Percentiles rank a stretch among this genome's conserved stretches.
These are phyloP conservation scores for Potorous gilbertii DNA, from an alignment of 2,797 vertebrate genomes.

Conservation along the genomic window DNA sequence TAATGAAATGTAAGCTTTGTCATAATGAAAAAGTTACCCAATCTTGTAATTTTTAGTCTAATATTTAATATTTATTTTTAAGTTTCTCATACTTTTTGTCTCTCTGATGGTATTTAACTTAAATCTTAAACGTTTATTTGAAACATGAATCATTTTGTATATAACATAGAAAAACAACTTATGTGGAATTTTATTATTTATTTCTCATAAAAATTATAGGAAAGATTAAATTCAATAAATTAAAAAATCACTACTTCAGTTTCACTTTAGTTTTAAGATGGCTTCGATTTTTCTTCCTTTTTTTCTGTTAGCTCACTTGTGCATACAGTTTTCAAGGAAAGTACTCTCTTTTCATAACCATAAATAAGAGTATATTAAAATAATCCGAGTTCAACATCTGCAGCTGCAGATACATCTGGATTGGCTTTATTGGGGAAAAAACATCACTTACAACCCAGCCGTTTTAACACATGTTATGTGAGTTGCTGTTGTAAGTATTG, in stretches of 20 bases:
- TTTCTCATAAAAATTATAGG: neutral
- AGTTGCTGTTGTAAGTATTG: neutral
- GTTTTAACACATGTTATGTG: constrained; percentile 6
- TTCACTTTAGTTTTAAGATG: constrained; percentile 30
- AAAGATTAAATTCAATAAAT: neutral
- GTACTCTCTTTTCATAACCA: neutral
- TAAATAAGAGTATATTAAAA: neutral
- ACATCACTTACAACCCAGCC: constrained; percentile 15
- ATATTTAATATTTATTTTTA: constrained; percentile 23
- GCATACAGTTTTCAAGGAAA: constrained; percentile 3
- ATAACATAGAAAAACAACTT: neutral
- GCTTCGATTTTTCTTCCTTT: neutral
- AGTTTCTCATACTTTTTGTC: constrained; percentile 14
- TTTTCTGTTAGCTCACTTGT: neutral
- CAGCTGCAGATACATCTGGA: constrained; percentile 40
- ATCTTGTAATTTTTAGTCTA: constrained; percentile 18
- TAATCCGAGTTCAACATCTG: constrained; percentile 43
- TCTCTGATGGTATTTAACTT: neutral
- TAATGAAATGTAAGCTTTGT: neutral
- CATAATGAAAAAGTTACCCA: constrained; percentile 1
- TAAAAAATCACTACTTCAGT: constrained; percentile 1
- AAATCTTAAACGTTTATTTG: constrained; percentile 16
- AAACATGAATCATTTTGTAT: constrained; percentile 32
- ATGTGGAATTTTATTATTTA: neutral
- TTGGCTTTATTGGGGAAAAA: constrained; percentile 41